Percentiles rank a stretch among this genome's conserved stretches.
These are phyloP conservation scores for Pseudomugil tenellus DNA, from an alignment of 2,797 vertebrate genomes.

Conservation along the genomic window DNA sequence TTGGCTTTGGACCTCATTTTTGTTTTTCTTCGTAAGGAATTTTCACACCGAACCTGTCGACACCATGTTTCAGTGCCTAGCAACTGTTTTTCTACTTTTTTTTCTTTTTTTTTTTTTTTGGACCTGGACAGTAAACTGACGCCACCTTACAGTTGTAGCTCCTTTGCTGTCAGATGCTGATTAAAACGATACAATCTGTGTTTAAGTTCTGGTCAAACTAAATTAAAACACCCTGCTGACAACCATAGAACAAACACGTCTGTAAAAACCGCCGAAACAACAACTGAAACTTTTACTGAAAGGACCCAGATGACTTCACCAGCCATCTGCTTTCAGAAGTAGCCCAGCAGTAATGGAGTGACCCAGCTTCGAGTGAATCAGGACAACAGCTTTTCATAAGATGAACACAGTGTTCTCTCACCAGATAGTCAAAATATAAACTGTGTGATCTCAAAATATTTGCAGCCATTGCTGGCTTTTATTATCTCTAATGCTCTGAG, in stretches of 20 bases:
- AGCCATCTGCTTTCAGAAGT: not conserved
- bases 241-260: not conserved
- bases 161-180: not conserved
- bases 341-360: not conserved
- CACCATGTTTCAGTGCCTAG: too few relatives aligned
- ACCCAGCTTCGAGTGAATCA: slow-evolving; percentile 9
- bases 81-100: too few relatives aligned
- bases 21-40: too few relatives aligned
- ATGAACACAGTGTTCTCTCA: slow-evolving; percentile 16
- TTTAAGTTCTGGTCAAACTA: not conserved
- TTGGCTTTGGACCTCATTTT: too few relatives aligned
- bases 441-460: slow-evolving; percentile 19
- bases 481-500: slow-evolving; percentile 19
- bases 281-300: not conserved
- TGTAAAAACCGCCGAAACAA: not conserved
- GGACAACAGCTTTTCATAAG: slow-evolving; percentile 13
- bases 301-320: not conserved
- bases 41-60: too few relatives aligned
- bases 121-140: too few relatives aligned
- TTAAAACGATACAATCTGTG: not conserved
- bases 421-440: slow-evolving; percentile 35
- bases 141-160: not conserved
- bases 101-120: too few relatives aligned
- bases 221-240: not conserved
- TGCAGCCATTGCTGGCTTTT: slow-evolving; percentile 31